These are phyloP conservation scores for Drosophila anomalata DNA, from an alignment of 2,888 invertebrate species.

Conservation along the genomic window DNA sequence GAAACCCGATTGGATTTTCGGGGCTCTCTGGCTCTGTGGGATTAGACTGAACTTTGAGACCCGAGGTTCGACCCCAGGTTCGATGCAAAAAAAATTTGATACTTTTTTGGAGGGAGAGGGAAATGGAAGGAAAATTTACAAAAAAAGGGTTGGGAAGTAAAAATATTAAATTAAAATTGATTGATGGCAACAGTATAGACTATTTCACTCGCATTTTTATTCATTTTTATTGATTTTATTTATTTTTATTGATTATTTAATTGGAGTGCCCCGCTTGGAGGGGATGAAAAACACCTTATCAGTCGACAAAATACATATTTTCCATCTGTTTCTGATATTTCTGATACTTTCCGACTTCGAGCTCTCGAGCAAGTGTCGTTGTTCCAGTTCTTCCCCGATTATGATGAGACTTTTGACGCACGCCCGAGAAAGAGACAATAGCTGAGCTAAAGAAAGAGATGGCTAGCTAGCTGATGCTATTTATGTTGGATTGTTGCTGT, in stretches of 20 bases:
- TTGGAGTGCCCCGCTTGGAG: neutral
- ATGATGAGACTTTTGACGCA: conserved; percentile 67
- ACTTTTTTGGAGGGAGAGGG: conserved; percentile 2
- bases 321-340: no score
- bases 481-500: conserved; percentile 24
- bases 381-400: conserved; percentile 71
- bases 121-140: neutral
- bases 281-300: no score
- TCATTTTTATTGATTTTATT: neutral
- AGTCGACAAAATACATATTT: neutral
- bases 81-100: conserved; percentile 27
- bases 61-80: neutral
- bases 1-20: conserved; percentile 49
- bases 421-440: conserved; percentile 11
- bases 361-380: conserved; percentile 50
- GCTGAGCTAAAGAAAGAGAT: conserved; percentile 2
- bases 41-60: conserved; percentile 34
- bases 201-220: no score
- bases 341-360: conserved; percentile 22
- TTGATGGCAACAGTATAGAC: neutral
- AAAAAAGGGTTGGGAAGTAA: neutral
- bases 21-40: conserved; percentile 44
- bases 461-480: conserved; percentile 22
- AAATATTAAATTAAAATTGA: neutral
- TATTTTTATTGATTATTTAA: neutral